These are phyloP conservation scores for Taenioides sp. DNA, from an alignment of 2,797 vertebrate species.

Conservation along the genomic window DNA sequence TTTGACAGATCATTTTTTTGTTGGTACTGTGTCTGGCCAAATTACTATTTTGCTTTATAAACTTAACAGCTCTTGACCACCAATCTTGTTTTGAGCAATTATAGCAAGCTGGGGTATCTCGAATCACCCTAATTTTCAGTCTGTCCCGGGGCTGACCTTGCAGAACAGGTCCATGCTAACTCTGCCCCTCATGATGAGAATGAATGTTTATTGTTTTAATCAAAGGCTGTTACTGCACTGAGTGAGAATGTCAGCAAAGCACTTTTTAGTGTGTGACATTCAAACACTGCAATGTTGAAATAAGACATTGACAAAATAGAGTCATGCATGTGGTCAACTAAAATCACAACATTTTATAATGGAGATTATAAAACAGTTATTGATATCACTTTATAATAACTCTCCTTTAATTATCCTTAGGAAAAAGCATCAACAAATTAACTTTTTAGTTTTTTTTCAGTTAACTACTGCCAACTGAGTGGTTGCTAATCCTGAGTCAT, in stretches of 20 bases:
- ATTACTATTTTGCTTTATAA: slow-evolving; percentile 4
- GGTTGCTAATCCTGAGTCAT: too few relatives aligned
- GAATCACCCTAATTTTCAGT: not conserved
- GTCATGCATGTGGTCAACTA: not conserved
- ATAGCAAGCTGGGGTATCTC: not conserved
- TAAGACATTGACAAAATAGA: not conserved
- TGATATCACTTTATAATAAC: too few relatives aligned
- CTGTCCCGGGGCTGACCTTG: slow-evolving; percentile 27
- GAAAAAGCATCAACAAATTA: too few relatives aligned
- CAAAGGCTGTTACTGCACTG: slow-evolving; percentile 18
- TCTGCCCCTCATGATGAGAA: slow-evolving; percentile 21
- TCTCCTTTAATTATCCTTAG: too few relatives aligned
- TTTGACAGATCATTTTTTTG: not conserved
- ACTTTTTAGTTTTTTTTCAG: too few relatives aligned
- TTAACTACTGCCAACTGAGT: too few relatives aligned
- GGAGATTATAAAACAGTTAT: too few relatives aligned
- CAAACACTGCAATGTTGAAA: not conserved
- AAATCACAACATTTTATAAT: not conserved
- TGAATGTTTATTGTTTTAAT: slow-evolving; percentile 44
- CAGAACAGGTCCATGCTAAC: slow-evolving; percentile 24
- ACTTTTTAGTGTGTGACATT: slow-evolving; percentile 5
- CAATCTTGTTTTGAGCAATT: slow-evolving; percentile 14
- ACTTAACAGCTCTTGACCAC: not conserved
- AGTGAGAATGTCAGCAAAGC: slow-evolving; percentile 30
- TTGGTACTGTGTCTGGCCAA: slow-evolving; percentile 1